These are phyloP conservation scores for Cyanoderma ruficeps DNA, from an alignment of 2,113 vertebrate species.

Conservation along the genomic window DNA sequence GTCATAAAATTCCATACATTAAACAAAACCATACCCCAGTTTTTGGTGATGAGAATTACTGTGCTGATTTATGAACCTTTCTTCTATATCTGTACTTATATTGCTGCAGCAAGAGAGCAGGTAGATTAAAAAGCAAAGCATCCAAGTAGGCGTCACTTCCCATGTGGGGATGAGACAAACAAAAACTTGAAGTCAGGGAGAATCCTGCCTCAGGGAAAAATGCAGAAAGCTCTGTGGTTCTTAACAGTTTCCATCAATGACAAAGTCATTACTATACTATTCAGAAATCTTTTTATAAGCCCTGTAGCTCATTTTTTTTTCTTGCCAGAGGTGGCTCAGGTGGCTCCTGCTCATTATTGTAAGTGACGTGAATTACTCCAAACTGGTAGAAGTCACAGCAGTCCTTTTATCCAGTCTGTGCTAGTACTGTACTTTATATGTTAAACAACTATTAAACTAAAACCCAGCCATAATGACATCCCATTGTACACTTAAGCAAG, in stretches of 20 bases:
- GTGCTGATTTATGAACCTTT: not conserved
- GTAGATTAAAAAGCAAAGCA: slow-evolving; percentile 9
- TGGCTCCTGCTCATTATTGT: not conserved
- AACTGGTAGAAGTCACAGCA: not conserved
- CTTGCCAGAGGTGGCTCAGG: not conserved
- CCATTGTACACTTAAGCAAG: not conserved
- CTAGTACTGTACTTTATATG: not conserved
- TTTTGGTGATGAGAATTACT: slow-evolving; percentile 2
- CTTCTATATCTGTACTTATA: not conserved
- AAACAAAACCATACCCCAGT: not conserved
- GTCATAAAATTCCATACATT: not conserved
- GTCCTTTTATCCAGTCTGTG: not conserved
- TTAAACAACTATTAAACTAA: not conserved
- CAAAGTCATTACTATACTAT: not conserved
- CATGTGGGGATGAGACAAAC: not conserved
- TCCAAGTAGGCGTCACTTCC: not conserved
- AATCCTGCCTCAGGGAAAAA: not conserved
- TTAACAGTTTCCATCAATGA: not conserved
- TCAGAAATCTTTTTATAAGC: not conserved
- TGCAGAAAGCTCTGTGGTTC: not conserved
- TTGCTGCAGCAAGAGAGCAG: not conserved
- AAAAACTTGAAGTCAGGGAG: not conserved
- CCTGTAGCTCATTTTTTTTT: not conserved
- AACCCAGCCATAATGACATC: not conserved
- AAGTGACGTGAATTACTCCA: not conserved